phyloP scores from a whole-genome alignment of 2,888 invertebrate species.

The Harpalus rubripes region DNA sequence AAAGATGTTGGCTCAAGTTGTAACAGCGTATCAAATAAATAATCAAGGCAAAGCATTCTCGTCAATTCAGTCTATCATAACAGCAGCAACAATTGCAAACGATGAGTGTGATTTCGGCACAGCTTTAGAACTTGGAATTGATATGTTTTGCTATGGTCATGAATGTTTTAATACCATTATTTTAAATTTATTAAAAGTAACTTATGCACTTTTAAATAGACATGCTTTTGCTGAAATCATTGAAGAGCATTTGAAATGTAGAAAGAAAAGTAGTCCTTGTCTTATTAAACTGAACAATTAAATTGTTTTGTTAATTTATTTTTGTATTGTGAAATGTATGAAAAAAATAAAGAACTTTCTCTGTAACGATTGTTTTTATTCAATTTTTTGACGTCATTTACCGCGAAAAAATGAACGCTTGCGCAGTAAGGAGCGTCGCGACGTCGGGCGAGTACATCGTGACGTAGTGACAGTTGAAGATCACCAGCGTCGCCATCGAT shows the following conservation, averaged over 20 bases:
- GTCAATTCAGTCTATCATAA: slow-evolving; percentile 89
- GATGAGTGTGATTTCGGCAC: slow-evolving; percentile 98
- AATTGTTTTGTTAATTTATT: slow-evolving; percentile 7
- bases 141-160: slow-evolving; percentile 89
- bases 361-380: slow-evolving; percentile 37
- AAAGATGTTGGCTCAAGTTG: slow-evolving; percentile 84
- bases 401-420: slow-evolving; percentile 45
- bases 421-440: slow-evolving; percentile 41
- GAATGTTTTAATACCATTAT: slow-evolving; percentile 84
- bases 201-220: slow-evolving; percentile 88
- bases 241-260: slow-evolving; percentile 85
- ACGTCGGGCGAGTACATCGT: slow-evolving; percentile 53
- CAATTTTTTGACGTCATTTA: slow-evolving; percentile 39
- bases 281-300: background rate
- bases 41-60: slow-evolving; percentile 81
- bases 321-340: slow-evolving; percentile 25
- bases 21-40: slow-evolving; percentile 81
- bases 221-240: slow-evolving; percentile 87
- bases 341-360: slow-evolving; percentile 18
- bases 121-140: slow-evolving; percentile 92
- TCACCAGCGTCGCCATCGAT: slow-evolving; percentile 55
- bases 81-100: slow-evolving; percentile 91
- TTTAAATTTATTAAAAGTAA: slow-evolving; percentile 83
- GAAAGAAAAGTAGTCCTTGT: slow-evolving; percentile 79
- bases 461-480: slow-evolving; percentile 59